These are phyloP conservation scores for Peromyscus attwateri DNA, from an alignment of 2,797 vertebrate species.

Conservation along the genomic window DNA sequence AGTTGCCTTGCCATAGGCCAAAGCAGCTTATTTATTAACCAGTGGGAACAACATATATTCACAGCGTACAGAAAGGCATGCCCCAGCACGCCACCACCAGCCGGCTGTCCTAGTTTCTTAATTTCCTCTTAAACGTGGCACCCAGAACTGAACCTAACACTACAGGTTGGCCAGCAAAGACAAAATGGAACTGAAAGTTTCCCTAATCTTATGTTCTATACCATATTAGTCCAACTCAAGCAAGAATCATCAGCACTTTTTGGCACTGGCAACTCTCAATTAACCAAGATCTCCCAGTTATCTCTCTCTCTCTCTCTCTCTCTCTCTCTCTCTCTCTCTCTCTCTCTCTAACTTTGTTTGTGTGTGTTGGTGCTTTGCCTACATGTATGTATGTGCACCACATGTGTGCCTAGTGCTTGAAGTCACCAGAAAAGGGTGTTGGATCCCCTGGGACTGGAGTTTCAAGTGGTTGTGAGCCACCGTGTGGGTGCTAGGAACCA, in stretches of 20 bases:
- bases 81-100: too few relatives aligned
- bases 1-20: too few relatives aligned
- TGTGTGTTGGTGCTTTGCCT: background rate
- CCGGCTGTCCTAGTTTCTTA: constrained; percentile 11
- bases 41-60: too few relatives aligned
- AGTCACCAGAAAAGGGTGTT: background rate
- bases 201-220: background rate
- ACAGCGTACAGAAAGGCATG: too few relatives aligned
- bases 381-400: background rate
- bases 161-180: background rate
- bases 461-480: background rate
- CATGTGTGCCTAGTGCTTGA: background rate
- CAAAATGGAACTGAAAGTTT: constrained; percentile 1
- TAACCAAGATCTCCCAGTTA: background rate
- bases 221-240: background rate
- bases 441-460: background rate
- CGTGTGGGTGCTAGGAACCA: background rate
- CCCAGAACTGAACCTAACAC: constrained; percentile 11
- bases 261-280: constrained; percentile 4
- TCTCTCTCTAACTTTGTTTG: background rate
- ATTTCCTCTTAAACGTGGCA: background rate
- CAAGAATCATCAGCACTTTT: constrained; percentile 3
- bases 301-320: background rate
- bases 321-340: too few relatives aligned
- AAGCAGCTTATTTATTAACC: too few relatives aligned